Base-by-base conservation (phyloP, 2,888 invertebrate species). In the Thysanoteuthis rhombus region DNA sequence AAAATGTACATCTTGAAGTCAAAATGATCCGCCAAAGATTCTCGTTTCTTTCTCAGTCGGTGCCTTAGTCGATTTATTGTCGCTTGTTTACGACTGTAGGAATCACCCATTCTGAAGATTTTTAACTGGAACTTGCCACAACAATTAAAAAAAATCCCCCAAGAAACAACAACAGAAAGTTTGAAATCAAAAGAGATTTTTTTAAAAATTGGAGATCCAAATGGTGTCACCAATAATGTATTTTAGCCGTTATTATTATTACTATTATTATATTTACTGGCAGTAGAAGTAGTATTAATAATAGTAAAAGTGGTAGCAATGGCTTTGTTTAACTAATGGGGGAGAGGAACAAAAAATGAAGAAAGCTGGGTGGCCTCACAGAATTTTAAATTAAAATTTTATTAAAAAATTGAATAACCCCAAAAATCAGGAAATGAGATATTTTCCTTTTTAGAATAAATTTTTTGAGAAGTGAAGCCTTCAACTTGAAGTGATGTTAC, bases 1-100 rank as follows among this genome's bases (percentile, higher is more conserved):
- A 96, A 94, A 94, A 96, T 96, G 94, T 96, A 96, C 96, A 97
- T 96, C 95, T 96, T 97, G 95, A 96, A 97, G 92, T 97, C 96
- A 96, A 97, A 97, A 94, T 97, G 96, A 95, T 97, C 97, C 75
- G 97, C 97, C 89, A 97, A 95, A n/a, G 97, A 96, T 94, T 97
- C 97, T 94, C 95, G 94, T 94, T 96, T 97, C 95, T 96, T 97
- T 93, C 96, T 94, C 38, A 97, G 95, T 93, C 96, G 96, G 92
- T 96, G 95, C 93, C 96, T 94, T 93, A 97, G 95, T 90, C 97
- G 95, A 93, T 95, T 95, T 40, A 96, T 94, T 45, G 96, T 96
- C 92, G 95, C 95, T 94, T 95, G 95, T 95, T 96, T 96, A 93
- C 96, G 94, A 93, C 95, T 95, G 75, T 95, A 94, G 89, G 96